These are phyloP conservation scores for Siniperca undulata DNA, from an alignment of 2,797 vertebrate genomes.

Conservation along the genomic window DNA sequence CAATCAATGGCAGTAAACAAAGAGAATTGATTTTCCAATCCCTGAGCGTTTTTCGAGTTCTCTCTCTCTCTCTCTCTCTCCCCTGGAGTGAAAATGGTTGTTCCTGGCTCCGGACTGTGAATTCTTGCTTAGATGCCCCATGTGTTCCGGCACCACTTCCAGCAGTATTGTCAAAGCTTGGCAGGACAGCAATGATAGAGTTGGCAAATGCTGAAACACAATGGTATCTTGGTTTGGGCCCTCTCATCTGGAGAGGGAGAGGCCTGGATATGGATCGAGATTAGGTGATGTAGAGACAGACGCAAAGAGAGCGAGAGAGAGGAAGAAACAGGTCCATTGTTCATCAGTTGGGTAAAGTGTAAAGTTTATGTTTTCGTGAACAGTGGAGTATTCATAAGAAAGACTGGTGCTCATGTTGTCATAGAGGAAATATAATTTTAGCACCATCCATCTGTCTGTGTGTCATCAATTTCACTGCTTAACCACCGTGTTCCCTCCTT, in stretches of 20 bases:
- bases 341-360: conserved; percentile 14
- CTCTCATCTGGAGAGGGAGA: conserved; percentile 27
- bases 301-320: not conserved
- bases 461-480: conserved; percentile 44
- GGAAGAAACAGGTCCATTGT: conserved; percentile 12
- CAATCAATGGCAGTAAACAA: conserved; percentile 39
- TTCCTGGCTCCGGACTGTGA: conserved; percentile 21
- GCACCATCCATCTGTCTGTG: conserved; percentile 19
- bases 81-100: conserved; percentile 25
- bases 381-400: conserved; percentile 44
- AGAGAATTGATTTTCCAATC: conserved; percentile 37
- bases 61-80: not conserved
- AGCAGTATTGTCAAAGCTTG: conserved; percentile 48
- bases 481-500: conserved; percentile 7
- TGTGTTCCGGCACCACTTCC: conserved; percentile 44
- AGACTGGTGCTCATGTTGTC: conserved; percentile 23
- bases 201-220: conserved; percentile 29
- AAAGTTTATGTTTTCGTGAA: conserved; percentile 30
- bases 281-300: not conserved
- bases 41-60: not conserved
- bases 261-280: conserved; percentile 12
- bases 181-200: conserved; percentile 29
- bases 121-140: conserved; percentile 54
- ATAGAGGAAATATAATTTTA: conserved; percentile 51
- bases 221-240: conserved; percentile 35